Base-by-base conservation (phyloP, 2,797 vertebrate genomes). In the Silurus aristotelis region DNA sequence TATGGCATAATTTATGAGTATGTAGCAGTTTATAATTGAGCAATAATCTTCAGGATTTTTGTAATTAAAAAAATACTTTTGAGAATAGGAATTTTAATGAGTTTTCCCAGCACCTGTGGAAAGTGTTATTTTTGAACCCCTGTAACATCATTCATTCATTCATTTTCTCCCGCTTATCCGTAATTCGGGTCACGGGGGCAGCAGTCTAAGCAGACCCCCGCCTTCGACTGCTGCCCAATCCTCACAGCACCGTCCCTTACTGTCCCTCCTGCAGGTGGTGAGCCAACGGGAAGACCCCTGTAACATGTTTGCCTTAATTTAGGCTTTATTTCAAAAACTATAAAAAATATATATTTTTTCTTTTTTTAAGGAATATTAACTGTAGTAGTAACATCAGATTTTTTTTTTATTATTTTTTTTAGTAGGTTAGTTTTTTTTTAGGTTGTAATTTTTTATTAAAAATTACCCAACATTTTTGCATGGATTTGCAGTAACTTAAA, bases 391-490 rank as follows among this genome's bases (percentile, higher is more conserved):
- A 58, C 9, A 43, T 60, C 31, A 20, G 20, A 20, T 58, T 68
- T 31, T 9, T 22, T 17, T 61, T 52, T 10, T 7, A 6, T 52
- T 7, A 6, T 52, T 6, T 52, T 52, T 52, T 52, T 7, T 7
- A 10, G 10, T 3, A 52, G 10, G 48, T 7, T 10, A 52, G 0
- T 52, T 7, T 73, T 15, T 80, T 56, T 75, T 73, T 55, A 4
- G 48, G 27, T 56, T 84, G 27, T 58, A 10, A 46, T 31, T 64
- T 72, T n/a, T 43, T 55, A 73, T 85, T 66, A 66, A 60, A 77
- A 17, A 73, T 38, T 13, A 64, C 27, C 31, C 31, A 1, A 64
- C 38, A 63, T 55, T 12, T 22, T 38, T 17, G 27, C 56, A 76
- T 56, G 7, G 19, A 31, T 77, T 2, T 61, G 10, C 56, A 61